These are phyloP conservation scores for Squalus acanthias DNA, from an alignment of 2,797 vertebrate genomes.

Conservation along the genomic window DNA sequence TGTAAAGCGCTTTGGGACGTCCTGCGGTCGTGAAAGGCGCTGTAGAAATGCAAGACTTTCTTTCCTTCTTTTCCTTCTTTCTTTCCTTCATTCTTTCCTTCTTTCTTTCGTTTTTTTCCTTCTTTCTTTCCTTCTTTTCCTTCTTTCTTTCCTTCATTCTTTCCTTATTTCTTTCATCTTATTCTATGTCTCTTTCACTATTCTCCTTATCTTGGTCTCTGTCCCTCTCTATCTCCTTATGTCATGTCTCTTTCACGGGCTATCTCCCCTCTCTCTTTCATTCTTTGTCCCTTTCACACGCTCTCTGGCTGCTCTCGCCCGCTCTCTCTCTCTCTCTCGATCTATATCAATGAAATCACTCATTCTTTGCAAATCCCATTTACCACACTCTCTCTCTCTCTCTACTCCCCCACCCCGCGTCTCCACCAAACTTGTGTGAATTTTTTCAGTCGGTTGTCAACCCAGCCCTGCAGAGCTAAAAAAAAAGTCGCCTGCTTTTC, in stretches of 20 bases:
- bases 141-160: too few relatives aligned
- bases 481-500: too few relatives aligned
- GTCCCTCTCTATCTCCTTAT: background rate
- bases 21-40: too few relatives aligned
- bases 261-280: background rate
- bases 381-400: background rate
- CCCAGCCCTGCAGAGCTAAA: background rate
- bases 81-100: too few relatives aligned
- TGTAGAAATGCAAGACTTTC: too few relatives aligned
- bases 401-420: background rate
- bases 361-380: background rate
- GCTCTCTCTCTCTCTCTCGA: background rate
- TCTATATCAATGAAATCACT: background rate
- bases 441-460: background rate
- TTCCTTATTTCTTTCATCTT: background rate
- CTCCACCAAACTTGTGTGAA: background rate
- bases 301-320: background rate
- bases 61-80: too few relatives aligned
- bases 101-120: too few relatives aligned
- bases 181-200: background rate
- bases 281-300: background rate
- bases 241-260: background rate
- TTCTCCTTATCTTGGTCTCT: background rate
- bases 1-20: too few relatives aligned
- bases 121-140: too few relatives aligned